phyloP scores from a whole-genome alignment of 2,113 vertebrate genomes.

The Melanocharis versteri region DNA sequence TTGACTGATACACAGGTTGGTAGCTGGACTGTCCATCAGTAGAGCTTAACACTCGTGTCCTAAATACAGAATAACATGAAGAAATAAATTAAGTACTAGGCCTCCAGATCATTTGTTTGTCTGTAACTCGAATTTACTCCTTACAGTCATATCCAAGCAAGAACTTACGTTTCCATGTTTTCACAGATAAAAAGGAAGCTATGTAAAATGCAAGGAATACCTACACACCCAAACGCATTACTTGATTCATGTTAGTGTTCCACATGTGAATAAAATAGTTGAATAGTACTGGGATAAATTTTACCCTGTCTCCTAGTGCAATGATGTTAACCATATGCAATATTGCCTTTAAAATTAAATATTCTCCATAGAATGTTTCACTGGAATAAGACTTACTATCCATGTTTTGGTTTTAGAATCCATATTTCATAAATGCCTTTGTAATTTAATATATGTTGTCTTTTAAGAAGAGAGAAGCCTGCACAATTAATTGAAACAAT shows the following conservation, averaged over 20 bases:
- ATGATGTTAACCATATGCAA: not conserved
- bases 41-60: not conserved
- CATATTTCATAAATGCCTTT: not conserved
- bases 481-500: not conserved
- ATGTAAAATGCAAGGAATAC: not conserved
- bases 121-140: not conserved
- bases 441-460: not conserved
- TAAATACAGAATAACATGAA: not conserved
- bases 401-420: not conserved
- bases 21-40: not conserved
- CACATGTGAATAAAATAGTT: not conserved
- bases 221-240: not conserved
- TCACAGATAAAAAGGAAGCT: not conserved
- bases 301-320: not conserved
- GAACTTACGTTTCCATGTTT: not conserved
- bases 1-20: not conserved
- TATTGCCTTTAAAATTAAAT: not conserved
- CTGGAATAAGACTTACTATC: not conserved
- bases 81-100: not conserved
- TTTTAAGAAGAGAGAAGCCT: not conserved
- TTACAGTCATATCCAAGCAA: not conserved
- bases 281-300: not conserved
- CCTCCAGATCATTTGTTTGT: not conserved
- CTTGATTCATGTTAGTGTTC: not conserved
- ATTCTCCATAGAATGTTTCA: not conserved